Evolutionary conservation across 2,113 vertebrate genomes (phyloP), one percentile per base, ranked within the genome.

Genomic region (Protomyctophum bolini): DNA sequence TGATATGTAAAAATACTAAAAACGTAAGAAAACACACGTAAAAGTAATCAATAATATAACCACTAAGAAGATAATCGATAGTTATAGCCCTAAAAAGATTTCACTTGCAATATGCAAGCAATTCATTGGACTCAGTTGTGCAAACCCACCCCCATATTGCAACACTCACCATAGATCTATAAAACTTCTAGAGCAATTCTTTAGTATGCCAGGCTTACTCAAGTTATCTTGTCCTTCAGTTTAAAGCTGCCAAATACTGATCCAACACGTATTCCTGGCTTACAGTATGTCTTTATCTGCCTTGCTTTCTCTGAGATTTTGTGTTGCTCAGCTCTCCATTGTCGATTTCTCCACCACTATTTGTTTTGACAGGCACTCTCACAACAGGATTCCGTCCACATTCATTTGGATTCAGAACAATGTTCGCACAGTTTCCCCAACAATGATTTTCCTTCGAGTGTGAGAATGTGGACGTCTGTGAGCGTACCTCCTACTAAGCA

Each of bases 331-430:
- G 14, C 41, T 71, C 41, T 71, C 68, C 10, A 6, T 67, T 72
- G 79, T 68, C 66, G 33, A 33, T 73, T 63, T 58, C 7, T 76
- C 63, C 7, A 47, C 9, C 21, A 41, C 52, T 57, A 47, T 46
- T 68, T 14, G 46, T n/a, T 21, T 21, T 21, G 21, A 58, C 66
- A 48, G 47, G 55, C 50, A 10, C 66, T 81, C 60, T 10, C 70
- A 80, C 71, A 77, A 76, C 72, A 52, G 52, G 73, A 58, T 81
- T 77, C 71, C 60, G 64, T 79, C 76, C 73, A 71, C 58, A 71
- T 82, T 88, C 73, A 81, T 90, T 88, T 87, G 70, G 79, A 86
- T 91, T 87, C 82, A 46, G 58, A 86, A 75, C 63, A 67, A 76
- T 63, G 82, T 45, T 51, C 79, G 58, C 71, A 29, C 70, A 73